These are phyloP conservation scores for Caranx ignobilis DNA, from an alignment of 2,113 vertebrate genomes.

Conservation along the genomic window DNA sequence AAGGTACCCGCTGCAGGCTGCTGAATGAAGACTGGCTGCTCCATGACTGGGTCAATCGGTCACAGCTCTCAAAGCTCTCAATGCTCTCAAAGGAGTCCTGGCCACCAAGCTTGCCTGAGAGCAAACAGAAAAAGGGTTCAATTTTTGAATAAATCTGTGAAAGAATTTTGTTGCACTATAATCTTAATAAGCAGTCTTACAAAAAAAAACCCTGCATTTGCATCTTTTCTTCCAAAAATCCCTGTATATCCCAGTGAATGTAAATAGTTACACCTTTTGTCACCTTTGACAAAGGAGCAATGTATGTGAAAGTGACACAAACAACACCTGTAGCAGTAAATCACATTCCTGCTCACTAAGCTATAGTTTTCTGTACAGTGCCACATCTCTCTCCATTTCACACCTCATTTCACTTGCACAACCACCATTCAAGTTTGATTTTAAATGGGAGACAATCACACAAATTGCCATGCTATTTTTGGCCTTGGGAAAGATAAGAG, in stretches of 20 bases:
- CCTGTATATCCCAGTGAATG: not conserved
- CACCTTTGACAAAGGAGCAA: not conserved
- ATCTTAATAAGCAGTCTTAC: not conserved
- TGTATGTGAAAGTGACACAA: not conserved
- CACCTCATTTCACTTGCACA: conserved; percentile 60
- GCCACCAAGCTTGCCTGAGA: conserved; percentile 93
- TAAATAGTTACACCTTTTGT: not conserved
- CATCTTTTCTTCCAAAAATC: not conserved
- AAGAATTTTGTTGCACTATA: not conserved
- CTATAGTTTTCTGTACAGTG: conserved; percentile 24
- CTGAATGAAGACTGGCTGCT: conserved; percentile 98
- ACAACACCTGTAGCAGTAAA: conserved; percentile 8
- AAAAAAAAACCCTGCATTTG: not conserved
- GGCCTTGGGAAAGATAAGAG: conserved; percentile 75
- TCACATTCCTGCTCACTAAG: not conserved
- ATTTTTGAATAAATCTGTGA: not conserved
- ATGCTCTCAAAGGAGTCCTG: conserved; percentile 99
- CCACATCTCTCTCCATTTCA: conserved; percentile 40
- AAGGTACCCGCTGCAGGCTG: conserved; percentile 98
- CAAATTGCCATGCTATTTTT: conserved; percentile 78
- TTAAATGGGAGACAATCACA: conserved; percentile 74
- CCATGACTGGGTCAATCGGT: conserved; percentile 97
- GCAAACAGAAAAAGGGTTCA: not conserved
- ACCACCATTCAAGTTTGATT: conserved; percentile 71
- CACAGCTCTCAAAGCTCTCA: conserved; percentile 97